Evolutionary conservation across 2,113 vertebrate species (phyloP), one percentile per base, ranked within the genome.

Genomic region (Bufo bufo): DNA sequence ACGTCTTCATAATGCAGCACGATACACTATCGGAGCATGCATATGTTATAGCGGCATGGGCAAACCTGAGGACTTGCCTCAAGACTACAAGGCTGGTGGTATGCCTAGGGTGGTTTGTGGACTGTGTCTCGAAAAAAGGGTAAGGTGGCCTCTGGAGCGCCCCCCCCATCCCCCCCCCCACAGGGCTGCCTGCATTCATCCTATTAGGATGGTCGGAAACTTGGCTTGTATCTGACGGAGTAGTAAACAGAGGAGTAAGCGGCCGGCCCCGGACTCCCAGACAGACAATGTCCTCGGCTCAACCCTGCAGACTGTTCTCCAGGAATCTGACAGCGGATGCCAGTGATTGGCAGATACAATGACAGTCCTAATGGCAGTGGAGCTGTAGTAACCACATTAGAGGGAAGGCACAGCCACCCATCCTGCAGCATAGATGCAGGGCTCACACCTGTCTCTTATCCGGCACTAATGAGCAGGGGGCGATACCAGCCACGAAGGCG

Each of bases 241-340:
- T 66, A 23, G 61, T 83, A 69, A 66, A 83, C 63, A 52, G 1
- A 52, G 47, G 56, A 63, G 74, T 77, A 61, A 50, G 81, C 33
- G 17, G 45, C 56, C 54, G 49, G 23, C 23, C 54, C 66, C 12
- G 14, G 69, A 45, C 69, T 54, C 52, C n/a, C 75, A 81, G 63
- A 81, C 65, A 8, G 65, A 11, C 10, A 19, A 58, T 58, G 77
- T 80, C 85, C 85, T 87, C 16, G 58, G 50, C n/a, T 87, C 59
- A 87, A 87, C 85, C 85, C 77, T 54, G 61, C n/a, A 49, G 75
- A 23, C 74, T 13, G 58, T 85, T 85, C 45, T 50, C 81, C 45
- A 58, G 77, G 61, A 69, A 61, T 65, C 9, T 84, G 82, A 84
- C 82, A 17, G 20, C 6, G 6, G 3, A 63, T 11, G 12, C 4